phyloP scores from a whole-genome alignment of 2,797 vertebrate genomes.

The Arnoldichthys spilopterus region DNA sequence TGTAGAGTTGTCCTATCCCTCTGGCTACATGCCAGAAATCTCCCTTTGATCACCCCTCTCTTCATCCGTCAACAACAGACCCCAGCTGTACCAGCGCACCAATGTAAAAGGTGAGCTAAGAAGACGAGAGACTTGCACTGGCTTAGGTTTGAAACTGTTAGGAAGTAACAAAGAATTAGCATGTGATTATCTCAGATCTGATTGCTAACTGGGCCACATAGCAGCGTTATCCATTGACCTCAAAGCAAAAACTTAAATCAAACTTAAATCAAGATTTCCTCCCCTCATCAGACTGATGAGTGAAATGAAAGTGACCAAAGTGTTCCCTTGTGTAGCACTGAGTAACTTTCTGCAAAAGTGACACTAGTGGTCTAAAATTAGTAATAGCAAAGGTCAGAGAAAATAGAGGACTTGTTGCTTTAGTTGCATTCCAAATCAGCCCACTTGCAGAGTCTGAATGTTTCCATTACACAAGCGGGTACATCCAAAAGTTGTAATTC shows the following conservation, averaged over 20 bases:
- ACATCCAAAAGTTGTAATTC: constrained; percentile 39
- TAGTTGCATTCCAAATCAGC: constrained; percentile 41
- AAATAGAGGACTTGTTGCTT: constrained; percentile 38
- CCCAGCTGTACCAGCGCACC: constrained; percentile 12
- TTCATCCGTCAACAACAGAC: not conserved
- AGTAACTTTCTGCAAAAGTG: not conserved
- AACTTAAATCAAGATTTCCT: not conserved
- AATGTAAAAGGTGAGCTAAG: not conserved
- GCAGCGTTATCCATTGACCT: not conserved
- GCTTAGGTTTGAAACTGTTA: not conserved
- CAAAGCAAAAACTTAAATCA: not conserved
- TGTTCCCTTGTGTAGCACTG: not conserved
- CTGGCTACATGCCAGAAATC: not conserved
- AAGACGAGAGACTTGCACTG: not conserved
- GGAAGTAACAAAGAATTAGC: not conserved
- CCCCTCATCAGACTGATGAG: not conserved
- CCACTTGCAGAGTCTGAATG: constrained; percentile 29
- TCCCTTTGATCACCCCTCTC: not conserved
- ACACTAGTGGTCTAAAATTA: not conserved
- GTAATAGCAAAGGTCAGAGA: constrained; percentile 8
- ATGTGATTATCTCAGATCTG: not conserved
- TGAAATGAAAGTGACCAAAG: not conserved
- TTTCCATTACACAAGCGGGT: constrained; percentile 23
- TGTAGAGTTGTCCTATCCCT: not conserved
- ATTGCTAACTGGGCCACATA: not conserved